These are phyloP conservation scores for Callospermophilus lateralis DNA, from an alignment of 2,113 vertebrate species.

Conservation along the genomic window DNA sequence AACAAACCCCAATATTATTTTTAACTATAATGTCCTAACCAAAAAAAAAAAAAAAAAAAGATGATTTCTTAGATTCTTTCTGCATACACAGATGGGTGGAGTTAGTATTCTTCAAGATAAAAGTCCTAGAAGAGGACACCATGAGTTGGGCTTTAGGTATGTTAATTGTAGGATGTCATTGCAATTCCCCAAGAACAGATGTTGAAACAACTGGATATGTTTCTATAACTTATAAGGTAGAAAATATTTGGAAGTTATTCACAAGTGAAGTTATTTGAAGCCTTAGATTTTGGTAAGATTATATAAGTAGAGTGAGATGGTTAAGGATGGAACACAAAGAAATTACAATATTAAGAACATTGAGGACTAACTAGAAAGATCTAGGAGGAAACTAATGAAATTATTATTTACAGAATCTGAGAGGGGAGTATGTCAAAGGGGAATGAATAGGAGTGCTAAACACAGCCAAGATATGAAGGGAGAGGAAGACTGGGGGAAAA, in stretches of 20 bases:
- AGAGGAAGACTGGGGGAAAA: background rate
- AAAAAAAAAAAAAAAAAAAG: no score
- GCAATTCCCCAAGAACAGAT: background rate
- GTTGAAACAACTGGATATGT: background rate
- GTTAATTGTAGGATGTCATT: background rate
- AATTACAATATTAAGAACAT: background rate
- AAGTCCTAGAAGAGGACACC: background rate
- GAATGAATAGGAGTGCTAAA: background rate
- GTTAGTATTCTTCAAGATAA: background rate
- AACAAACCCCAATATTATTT: no score
- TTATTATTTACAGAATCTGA: background rate
- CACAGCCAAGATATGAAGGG: background rate
- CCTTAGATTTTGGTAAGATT: background rate
- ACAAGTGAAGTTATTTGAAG: background rate
- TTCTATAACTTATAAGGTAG: background rate
- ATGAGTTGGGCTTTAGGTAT: background rate
- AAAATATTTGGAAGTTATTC: background rate
- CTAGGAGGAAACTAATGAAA: background rate
- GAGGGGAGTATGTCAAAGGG: background rate
- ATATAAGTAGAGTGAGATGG: background rate
- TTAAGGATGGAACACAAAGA: background rate
- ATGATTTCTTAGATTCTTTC: background rate
- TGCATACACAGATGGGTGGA: background rate
- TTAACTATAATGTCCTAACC: no score
- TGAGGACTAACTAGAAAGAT: background rate